A percentile compares a stretch with the other conserved stretches of the same genome.
Evolutionary conservation across 2,888 invertebrate genomes (phyloP).

Genomic region (Diogma glabrata): DNA sequence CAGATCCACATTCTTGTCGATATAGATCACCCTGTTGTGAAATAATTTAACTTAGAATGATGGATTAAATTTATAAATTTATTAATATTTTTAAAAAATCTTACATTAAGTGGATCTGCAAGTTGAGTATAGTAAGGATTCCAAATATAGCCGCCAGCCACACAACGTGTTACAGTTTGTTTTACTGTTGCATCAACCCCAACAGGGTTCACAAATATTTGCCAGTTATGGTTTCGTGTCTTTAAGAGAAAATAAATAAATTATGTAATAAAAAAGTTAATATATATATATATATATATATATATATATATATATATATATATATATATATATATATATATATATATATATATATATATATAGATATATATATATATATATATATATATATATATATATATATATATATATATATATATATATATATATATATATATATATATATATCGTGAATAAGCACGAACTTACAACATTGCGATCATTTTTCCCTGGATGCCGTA

Average conservation of each 20-base stretch:
- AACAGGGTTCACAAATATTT: constrained; percentile 81
- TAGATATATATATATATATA: no score
- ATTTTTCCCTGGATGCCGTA: constrained; percentile 75
- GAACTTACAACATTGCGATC: constrained; percentile 63
- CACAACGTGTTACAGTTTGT: constrained; percentile 68
- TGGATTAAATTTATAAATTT: not conserved
- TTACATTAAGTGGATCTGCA: constrained; percentile 76
- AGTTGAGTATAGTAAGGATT: constrained; percentile 84
- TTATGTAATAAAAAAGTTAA: no score
- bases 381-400: constrained; percentile 2
- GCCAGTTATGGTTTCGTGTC: constrained; percentile 80
- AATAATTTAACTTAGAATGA: not conserved
- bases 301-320: no score
- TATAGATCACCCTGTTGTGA: constrained; percentile 62
- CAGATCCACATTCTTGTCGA: constrained; percentile 73
- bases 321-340: no score
- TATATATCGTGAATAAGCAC: not conserved
- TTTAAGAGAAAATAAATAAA: constrained; percentile 28
- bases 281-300: no score
- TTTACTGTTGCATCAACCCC: constrained; percentile 82
- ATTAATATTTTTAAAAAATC: no score
- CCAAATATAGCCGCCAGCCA: constrained; percentile 85
- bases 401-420: constrained; percentile 8
- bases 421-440: not conserved
- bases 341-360: no score